A percentile compares a stretch with the other conserved stretches of the same genome.
phyloP scores from a whole-genome alignment of 2,888 invertebrate genomes.

The Drosophila mimica region DNA sequence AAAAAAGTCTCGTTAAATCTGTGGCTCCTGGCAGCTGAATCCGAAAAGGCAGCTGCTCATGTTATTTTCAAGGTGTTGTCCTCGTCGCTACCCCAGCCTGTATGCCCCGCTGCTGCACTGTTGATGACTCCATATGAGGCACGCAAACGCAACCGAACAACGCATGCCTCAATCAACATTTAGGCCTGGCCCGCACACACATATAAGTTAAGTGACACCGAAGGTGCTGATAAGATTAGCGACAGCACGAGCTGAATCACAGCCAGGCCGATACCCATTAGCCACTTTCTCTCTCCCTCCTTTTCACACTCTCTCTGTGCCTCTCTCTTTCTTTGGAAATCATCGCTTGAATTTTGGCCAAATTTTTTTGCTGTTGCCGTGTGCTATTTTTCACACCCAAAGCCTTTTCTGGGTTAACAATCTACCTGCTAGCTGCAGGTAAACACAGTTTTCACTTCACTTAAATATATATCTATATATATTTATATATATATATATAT shows the following conservation, averaged over 20 bases:
- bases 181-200: slow-evolving; percentile 49
- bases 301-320: background rate
- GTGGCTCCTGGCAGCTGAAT: slow-evolving; percentile 52
- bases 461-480: background rate
- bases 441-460: slow-evolving; percentile 2
- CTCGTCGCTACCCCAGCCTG: background rate
- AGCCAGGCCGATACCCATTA: slow-evolving; percentile 48
- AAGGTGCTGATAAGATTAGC: slow-evolving; percentile 67
- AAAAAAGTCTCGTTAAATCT: slow-evolving; percentile 28
- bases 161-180: slow-evolving; percentile 53
- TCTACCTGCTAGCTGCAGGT: slow-evolving; percentile 29
- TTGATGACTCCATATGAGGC: slow-evolving; percentile 42
- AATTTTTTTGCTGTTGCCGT: slow-evolving; percentile 17
- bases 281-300: background rate
- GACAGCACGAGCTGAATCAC: slow-evolving; percentile 43
- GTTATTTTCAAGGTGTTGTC: slow-evolving; percentile 28
- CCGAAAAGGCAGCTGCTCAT: slow-evolving; percentile 58
- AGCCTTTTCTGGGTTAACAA: slow-evolving; percentile 1
- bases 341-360: background rate
- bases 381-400: slow-evolving; percentile 50
- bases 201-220: slow-evolving; percentile 26
- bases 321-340: background rate
- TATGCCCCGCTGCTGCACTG: slow-evolving; percentile 6
- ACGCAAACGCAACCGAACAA: slow-evolving; percentile 8
- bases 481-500: background rate